Conservation (phyloP, 2,797 vertebrate genomes). For the Chiloscyllium punctatum region DNA sequence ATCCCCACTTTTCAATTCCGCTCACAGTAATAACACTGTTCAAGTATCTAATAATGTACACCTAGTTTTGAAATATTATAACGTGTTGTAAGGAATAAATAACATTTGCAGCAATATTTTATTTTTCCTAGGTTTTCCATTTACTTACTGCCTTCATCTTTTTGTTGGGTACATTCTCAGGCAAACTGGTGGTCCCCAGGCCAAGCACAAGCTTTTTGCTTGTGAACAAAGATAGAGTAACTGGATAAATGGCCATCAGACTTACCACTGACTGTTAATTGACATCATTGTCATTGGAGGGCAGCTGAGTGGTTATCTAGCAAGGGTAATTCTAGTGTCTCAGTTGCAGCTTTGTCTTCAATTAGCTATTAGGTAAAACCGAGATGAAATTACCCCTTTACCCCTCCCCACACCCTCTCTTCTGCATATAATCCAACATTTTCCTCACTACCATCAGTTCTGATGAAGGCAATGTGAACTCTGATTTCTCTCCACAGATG, state of each 20-base stretch:
- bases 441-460: too few relatives aligned
- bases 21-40: too few relatives aligned
- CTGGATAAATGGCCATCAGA: neutral
- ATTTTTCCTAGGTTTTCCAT: neutral
- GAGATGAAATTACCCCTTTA: neutral
- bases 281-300: neutral
- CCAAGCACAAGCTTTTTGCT: too few relatives aligned
- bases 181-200: neutral
- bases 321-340: neutral
- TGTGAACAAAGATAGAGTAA: neutral
- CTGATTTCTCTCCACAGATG: too few relatives aligned
- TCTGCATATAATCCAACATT: too few relatives aligned
- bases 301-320: neutral
- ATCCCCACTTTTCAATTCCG: too few relatives aligned
- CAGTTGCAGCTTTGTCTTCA: neutral
- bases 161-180: slow-evolving; percentile 42
- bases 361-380: neutral
- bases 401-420: too few relatives aligned
- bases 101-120: neutral
- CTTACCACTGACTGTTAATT: neutral
- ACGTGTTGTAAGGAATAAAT: too few relatives aligned
- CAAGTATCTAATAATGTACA: too few relatives aligned
- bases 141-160: neutral
- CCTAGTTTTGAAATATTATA: too few relatives aligned
- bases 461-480: too few relatives aligned